Conservation (phyloP, 2,888 invertebrate species). For the Epinotia demarniana region DNA sequence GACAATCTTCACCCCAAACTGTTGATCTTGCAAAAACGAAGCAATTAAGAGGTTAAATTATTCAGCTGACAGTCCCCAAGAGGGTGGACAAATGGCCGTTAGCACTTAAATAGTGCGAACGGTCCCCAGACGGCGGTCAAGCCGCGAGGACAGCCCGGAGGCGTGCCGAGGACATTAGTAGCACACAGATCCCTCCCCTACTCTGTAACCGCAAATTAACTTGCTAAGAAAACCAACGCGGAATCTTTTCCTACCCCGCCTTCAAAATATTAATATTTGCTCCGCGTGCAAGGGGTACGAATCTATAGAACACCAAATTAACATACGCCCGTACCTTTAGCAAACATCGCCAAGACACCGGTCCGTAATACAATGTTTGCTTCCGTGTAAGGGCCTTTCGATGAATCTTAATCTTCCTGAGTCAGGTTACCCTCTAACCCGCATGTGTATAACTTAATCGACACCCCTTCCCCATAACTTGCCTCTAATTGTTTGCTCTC, state of each 20-base stretch:
- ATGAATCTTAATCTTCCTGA: conserved; percentile 83
- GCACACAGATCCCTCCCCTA: conserved; percentile 72
- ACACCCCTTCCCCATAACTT: conserved; percentile 74
- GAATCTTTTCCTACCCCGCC: conserved; percentile 62
- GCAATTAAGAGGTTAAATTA: conserved; percentile 81
- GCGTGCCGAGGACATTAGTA: conserved; percentile 75
- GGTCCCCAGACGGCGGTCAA: conserved; percentile 74
- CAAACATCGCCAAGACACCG: conserved; percentile 82
- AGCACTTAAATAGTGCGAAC: conserved; percentile 81
- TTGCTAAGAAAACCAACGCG: conserved; percentile 57
- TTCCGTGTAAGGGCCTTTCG: conserved; percentile 80
- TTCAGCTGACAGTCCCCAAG: conserved; percentile 77
- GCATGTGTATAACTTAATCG: conserved; percentile 84
- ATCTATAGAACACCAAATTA: conserved; percentile 79
- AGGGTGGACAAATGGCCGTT: conserved; percentile 80
- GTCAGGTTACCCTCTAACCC: conserved; percentile 81
- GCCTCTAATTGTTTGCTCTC: conserved; percentile 83
- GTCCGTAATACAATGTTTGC: conserved; percentile 81
- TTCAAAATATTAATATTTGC: conserved; percentile 80
- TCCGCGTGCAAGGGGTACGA: conserved; percentile 65
- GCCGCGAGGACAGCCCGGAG: conserved; percentile 72
- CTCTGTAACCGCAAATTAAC: conserved; percentile 79
- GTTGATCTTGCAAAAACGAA: conserved; percentile 59
- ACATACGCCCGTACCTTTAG: conserved; percentile 78
- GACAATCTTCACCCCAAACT: conserved; percentile 40